Conservation (phyloP, 2,888 invertebrate species). For the Andrena praecox region DNA sequence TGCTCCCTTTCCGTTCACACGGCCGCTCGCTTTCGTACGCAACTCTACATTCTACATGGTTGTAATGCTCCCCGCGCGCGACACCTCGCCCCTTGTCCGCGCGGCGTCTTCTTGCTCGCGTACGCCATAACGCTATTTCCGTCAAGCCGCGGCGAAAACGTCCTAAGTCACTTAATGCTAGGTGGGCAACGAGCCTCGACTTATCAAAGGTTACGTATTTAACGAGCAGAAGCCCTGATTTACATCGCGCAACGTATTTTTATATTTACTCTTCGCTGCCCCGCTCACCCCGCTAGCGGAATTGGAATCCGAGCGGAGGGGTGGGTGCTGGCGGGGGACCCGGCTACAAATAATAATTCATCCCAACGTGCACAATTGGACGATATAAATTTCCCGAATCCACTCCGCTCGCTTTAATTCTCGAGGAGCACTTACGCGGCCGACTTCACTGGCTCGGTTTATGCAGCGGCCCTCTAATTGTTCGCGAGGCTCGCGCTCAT, state of each 20-base stretch:
- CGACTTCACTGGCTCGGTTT: slow-evolving; percentile 2
- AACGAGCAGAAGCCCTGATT: not conserved
- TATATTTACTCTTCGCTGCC: not conserved
- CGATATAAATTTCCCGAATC: slow-evolving; percentile 20
- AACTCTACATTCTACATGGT: too few relatives aligned
- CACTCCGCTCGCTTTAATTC: slow-evolving; percentile 25
- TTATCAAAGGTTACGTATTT: slow-evolving; percentile 19
- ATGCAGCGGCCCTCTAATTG: slow-evolving; percentile 19
- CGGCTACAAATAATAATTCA: not conserved
- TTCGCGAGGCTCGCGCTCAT: slow-evolving; percentile 6
- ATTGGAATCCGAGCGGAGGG: not conserved
- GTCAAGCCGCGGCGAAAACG: slow-evolving; percentile 60
- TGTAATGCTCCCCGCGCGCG: not conserved
- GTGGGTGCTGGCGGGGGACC: not conserved
- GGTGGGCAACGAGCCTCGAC: slow-evolving; percentile 46
- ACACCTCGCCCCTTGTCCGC: slow-evolving; percentile 14
- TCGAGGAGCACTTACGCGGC: not conserved
- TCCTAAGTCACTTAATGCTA: slow-evolving; percentile 66
- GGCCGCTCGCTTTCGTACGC: too few relatives aligned
- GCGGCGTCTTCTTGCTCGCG: slow-evolving; percentile 29
- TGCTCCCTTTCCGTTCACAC: slow-evolving; percentile 9
- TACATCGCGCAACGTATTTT: not conserved
- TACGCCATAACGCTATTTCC: slow-evolving; percentile 66
- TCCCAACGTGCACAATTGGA: slow-evolving; percentile 1
- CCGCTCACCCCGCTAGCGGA: not conserved